Evolutionary conservation across 1,140 invertebrate species (phyloP).

Genomic region (Ctenoplectra terminalis): DNA sequence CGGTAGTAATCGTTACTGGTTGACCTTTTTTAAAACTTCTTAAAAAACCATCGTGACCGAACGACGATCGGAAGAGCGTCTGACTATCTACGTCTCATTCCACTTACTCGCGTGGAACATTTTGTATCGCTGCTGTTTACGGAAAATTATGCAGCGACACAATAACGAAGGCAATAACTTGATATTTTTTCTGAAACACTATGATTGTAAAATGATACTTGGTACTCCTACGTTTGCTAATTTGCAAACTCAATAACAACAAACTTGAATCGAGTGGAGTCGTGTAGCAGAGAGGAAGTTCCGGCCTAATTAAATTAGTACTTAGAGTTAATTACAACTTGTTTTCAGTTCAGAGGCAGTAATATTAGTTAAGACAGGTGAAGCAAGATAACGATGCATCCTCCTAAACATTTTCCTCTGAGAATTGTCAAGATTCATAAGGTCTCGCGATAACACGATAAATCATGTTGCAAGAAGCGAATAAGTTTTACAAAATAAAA

Average conservation of each 20-base stretch:
- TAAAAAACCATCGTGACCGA: conserved; percentile 64
- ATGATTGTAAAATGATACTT: conserved; percentile 23
- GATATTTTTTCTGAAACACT: too few relatives aligned
- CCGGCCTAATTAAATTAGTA: conserved; percentile 33
- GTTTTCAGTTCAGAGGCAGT: not conserved
- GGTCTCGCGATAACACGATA: not conserved
- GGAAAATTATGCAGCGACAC: not conserved
- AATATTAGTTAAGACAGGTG: conserved; percentile 22
- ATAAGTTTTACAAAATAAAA: not conserved
- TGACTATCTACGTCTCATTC: conserved; percentile 8
- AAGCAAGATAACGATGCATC: conserved; percentile 6
- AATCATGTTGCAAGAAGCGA: not conserved
- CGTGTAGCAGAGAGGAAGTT: not conserved
- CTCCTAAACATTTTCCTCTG: not conserved
- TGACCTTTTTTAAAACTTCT: conserved; percentile 72
- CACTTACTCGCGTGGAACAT: too few relatives aligned
- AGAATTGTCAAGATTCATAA: not conserved
- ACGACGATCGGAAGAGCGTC: conserved; percentile 5
- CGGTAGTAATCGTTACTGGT: conserved; percentile 76
- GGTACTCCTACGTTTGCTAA: conserved; percentile 1
- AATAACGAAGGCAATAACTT: too few relatives aligned
- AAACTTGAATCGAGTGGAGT: conserved; percentile 23
- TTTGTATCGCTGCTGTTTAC: too few relatives aligned
- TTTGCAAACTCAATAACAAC: conserved; percentile 15
- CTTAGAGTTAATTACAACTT: conserved; percentile 34